Conservation (phyloP, 2,797 vertebrate species). For the Mionectes olivaceus region DNA sequence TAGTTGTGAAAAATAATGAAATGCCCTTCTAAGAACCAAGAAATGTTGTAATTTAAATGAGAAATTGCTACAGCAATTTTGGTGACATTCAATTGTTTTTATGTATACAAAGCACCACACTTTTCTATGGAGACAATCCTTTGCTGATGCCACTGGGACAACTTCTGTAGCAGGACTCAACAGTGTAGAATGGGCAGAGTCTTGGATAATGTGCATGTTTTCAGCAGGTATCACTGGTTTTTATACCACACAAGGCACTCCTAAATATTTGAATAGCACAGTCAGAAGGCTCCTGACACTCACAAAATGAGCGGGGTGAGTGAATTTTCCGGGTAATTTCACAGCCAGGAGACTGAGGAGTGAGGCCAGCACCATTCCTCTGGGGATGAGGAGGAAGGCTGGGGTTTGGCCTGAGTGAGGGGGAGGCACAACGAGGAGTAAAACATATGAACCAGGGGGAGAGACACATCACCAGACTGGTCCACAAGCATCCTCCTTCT, state of each 20-base stretch:
- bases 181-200: background rate
- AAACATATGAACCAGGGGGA: background rate
- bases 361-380: background rate
- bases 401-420: background rate
- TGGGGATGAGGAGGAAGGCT: background rate
- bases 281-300: background rate
- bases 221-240: background rate
- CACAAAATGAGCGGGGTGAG: background rate
- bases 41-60: background rate
- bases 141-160: background rate
- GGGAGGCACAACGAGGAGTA: background rate
- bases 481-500: background rate
- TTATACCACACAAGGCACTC: background rate
- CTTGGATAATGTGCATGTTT: fast-evolving
- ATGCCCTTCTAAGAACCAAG: background rate
- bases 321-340: background rate
- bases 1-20: background rate
- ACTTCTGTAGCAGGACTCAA: background rate
- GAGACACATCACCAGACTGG: background rate
- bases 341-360: background rate
- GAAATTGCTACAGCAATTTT: background rate
- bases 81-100: background rate
- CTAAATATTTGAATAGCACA: background rate
- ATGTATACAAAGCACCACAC: background rate
- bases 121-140: background rate